Percentiles rank a stretch among this genome's conserved stretches.
Conservation (phyloP, 1,140 invertebrate species). For the Tachypleus tridentatus region DNA sequence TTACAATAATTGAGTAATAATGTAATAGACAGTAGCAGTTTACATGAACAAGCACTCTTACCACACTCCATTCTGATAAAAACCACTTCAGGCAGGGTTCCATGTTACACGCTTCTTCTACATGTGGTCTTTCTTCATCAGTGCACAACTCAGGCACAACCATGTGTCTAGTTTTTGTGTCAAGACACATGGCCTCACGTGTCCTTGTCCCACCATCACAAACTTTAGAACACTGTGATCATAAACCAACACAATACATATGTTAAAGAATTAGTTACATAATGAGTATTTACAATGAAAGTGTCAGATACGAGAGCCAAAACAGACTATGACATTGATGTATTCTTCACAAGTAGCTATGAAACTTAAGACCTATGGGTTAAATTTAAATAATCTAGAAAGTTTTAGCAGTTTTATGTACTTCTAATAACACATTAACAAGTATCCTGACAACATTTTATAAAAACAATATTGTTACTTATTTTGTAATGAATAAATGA, state of each 20-base stretch:
- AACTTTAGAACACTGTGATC: constrained; percentile 31
- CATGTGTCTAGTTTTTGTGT: constrained; percentile 21
- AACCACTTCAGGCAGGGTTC: constrained; percentile 32
- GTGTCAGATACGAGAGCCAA: not conserved
- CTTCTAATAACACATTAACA: no score
- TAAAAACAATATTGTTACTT: no score
- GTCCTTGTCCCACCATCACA: constrained; percentile 32
- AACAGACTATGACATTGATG: not conserved
- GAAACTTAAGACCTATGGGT: no score
- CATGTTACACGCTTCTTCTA: constrained; percentile 29
- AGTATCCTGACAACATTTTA: no score
- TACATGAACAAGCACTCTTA: constrained; percentile 10
- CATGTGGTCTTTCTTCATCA: constrained; percentile 23
- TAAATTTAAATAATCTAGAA: no score
- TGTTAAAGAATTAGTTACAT: not conserved
- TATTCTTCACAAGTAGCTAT: no score
- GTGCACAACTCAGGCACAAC: constrained; percentile 8
- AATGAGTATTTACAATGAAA: not conserved
- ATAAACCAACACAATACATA: not conserved
- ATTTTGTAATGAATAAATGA: no score
- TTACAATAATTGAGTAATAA: no score
- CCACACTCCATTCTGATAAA: constrained; percentile 30
- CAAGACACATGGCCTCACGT: constrained; percentile 30
- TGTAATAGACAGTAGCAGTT: no score
- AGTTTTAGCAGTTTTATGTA: no score